phyloP scores from a whole-genome alignment of 2,888 invertebrate species.

The Drosophila anomelani region DNA sequence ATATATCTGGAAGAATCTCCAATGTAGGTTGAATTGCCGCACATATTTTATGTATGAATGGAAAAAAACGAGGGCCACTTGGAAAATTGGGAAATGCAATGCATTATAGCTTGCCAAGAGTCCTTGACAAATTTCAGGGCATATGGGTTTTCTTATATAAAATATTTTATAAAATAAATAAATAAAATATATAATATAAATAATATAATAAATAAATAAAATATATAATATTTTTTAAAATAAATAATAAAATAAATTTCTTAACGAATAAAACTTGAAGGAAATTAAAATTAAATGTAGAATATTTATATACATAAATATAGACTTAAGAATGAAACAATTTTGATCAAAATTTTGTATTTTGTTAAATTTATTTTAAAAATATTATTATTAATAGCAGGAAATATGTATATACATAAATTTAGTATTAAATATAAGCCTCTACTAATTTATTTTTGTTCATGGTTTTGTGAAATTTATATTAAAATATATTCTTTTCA shows the following conservation, averaged over 20 bases:
- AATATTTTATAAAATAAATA: neutral
- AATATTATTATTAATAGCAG: too few relatives aligned
- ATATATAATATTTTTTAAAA: too few relatives aligned
- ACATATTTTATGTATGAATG: slow-evolving; percentile 65
- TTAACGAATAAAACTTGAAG: neutral
- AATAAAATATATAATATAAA: neutral
- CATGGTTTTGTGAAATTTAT: neutral
- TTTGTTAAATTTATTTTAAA: too few relatives aligned
- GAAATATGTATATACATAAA: neutral
- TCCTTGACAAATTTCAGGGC: neutral
- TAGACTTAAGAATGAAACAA: neutral
- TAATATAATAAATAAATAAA: too few relatives aligned
- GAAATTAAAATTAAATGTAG: neutral
- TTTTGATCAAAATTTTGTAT: too few relatives aligned
- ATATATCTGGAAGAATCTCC: neutral
- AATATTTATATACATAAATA: neutral
- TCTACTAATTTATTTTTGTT: neutral
- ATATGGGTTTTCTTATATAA: neutral
- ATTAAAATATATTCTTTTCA: neutral
- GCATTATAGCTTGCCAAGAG: slow-evolving; percentile 50
- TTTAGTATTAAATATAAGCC: neutral
- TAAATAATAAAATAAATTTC: too few relatives aligned
- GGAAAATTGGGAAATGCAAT: slow-evolving; percentile 71
- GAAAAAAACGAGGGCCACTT: slow-evolving; percentile 52
- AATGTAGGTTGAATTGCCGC: slow-evolving; percentile 58